phyloP scores from a whole-genome alignment of 2,888 invertebrate genomes.

The Euspilapteryx auroguttella region DNA sequence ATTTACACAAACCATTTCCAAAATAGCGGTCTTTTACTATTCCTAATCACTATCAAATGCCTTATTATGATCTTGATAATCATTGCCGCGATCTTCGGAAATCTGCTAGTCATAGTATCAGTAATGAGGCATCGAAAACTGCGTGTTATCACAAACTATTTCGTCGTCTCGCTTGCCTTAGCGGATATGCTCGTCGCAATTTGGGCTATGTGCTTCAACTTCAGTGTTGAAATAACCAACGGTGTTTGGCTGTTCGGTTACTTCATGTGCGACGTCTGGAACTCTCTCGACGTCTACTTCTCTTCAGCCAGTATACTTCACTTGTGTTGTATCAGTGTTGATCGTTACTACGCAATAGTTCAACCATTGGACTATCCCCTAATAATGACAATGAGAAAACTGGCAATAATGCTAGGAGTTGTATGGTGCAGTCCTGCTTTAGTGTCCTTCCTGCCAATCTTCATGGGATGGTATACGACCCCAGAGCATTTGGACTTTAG shows the following conservation, averaged over 20 bases:
- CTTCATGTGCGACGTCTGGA: constrained; percentile 95
- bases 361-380: constrained; percentile 91
- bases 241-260: constrained; percentile 87
- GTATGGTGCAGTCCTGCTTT: constrained; percentile 93
- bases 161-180: constrained; percentile 91
- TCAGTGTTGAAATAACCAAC: constrained; percentile 82
- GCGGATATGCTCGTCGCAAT: constrained; percentile 95
- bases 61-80: constrained; percentile 88
- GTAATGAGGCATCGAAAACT: constrained; percentile 68
- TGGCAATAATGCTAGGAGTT: constrained; percentile 80
- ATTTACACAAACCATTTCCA: constrained; percentile 35
- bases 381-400: constrained; percentile 84
- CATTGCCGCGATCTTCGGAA: constrained; percentile 85
- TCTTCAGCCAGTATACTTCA: constrained; percentile 92
- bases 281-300: constrained; percentile 93
- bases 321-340: constrained; percentile 89
- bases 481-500: constrained; percentile 73
- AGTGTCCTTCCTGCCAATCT: constrained; percentile 93
- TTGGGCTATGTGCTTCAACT: constrained; percentile 93
- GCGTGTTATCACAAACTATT: constrained; percentile 90
- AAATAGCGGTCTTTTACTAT: constrained; percentile 54
- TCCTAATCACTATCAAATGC: constrained; percentile 68
- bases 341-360: constrained; percentile 90
- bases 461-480: constrained; percentile 94
- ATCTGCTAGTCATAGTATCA: constrained; percentile 86